Conservation (phyloP, 2,113 vertebrate species). For the Chloebia gouldiae region DNA sequence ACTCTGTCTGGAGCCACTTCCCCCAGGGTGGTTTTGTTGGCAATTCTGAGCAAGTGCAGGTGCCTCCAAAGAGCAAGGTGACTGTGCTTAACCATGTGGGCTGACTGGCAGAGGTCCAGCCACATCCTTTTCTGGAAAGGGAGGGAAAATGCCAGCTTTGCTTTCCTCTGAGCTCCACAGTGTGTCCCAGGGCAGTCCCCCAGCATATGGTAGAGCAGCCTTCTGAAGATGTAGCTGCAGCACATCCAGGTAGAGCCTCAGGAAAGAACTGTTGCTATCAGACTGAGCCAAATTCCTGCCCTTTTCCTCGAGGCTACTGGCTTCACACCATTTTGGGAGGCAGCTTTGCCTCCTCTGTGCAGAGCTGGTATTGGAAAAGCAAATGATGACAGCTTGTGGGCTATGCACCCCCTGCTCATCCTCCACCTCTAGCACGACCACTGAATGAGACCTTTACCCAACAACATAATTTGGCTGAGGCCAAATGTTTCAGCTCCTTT, state of each 20-base stretch:
- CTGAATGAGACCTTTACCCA: neutral
- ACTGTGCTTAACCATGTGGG: neutral
- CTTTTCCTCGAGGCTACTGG: neutral
- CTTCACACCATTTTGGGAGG: neutral
- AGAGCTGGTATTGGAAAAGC: neutral
- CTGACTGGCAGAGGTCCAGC: neutral
- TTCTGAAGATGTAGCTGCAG: slow-evolving; percentile 16
- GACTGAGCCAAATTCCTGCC: slow-evolving; percentile 8
- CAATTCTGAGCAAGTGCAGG: neutral
- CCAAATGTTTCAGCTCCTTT: neutral
- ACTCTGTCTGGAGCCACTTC: neutral
- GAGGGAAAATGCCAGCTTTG: neutral
- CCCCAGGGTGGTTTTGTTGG: neutral
- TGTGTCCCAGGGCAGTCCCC: neutral
- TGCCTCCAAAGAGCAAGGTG: neutral
- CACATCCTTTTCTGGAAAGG: neutral
- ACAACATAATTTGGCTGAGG: neutral
- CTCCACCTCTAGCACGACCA: neutral
- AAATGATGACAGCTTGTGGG: neutral
- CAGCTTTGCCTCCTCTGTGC: neutral
- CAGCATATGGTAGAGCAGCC: slow-evolving; percentile 31
- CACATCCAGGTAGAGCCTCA: slow-evolving; percentile 39
- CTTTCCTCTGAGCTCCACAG: neutral
- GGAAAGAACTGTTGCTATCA: neutral
- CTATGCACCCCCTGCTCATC: neutral